Conservation (phyloP, 1,140 invertebrate genomes). For the Anoplolepis gracilipes region DNA sequence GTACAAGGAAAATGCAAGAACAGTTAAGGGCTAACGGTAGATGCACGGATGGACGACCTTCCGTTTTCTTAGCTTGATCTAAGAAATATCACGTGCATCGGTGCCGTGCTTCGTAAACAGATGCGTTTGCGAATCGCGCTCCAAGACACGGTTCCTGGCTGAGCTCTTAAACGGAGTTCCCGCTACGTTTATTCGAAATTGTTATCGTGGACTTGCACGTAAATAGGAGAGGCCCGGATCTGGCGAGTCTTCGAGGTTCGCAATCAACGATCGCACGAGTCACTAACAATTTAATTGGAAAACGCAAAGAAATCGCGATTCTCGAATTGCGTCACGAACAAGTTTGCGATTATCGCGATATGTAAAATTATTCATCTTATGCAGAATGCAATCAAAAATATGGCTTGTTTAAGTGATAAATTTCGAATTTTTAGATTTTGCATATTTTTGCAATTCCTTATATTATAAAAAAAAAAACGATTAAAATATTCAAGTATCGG, state of each 20-base stretch:
- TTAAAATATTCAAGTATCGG: not conserved
- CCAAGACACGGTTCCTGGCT: not conserved
- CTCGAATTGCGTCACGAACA: not conserved
- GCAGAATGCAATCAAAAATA: not conserved
- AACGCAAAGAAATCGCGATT: not conserved
- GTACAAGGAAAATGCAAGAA: not conserved
- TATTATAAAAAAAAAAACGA: not conserved
- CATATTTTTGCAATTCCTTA: not conserved
- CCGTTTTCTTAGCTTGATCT: conserved; percentile 12
- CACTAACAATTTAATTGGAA: not conserved
- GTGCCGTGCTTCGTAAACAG: conserved; percentile 13
- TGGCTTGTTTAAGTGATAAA: not conserved
- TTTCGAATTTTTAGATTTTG: not conserved
- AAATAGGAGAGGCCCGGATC: not conserved
- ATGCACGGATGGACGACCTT: conserved; percentile 24
- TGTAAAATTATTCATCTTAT: not conserved
- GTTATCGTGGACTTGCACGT: not conserved
- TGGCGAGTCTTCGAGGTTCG: not conserved
- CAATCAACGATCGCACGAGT: not conserved
- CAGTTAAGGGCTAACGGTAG: conserved; percentile 42
- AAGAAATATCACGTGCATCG: conserved; percentile 27
- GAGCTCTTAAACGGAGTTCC: not conserved
- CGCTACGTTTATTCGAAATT: not conserved
- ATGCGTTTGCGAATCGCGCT: not conserved
- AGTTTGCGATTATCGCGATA: not conserved